These are phyloP conservation scores for Eumeta japonica DNA, from an alignment of 1,140 invertebrate species.

Conservation along the genomic window DNA sequence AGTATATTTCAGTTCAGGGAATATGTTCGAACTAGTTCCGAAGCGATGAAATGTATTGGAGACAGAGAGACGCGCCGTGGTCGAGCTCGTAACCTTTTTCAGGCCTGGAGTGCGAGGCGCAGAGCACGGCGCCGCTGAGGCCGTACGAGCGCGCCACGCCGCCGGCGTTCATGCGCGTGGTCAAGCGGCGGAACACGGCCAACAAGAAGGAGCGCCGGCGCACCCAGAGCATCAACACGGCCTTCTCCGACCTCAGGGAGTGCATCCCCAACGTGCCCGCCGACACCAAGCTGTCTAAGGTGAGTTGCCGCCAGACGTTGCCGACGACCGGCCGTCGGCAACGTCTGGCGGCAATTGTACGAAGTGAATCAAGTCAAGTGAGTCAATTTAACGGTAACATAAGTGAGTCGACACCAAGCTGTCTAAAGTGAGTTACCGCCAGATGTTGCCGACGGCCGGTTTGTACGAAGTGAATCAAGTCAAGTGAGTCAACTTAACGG, in stretches of 20 bases:
- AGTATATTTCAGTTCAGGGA: no score
- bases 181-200: conserved; percentile 75
- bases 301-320: no score
- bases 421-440: conserved; percentile 66
- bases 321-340: no score
- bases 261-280: conserved; percentile 95
- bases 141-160: conserved; percentile 31
- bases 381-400: no score
- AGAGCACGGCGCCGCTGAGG: conserved; percentile 26
- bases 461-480: no score
- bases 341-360: no score
- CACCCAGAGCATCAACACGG: conserved; percentile 93
- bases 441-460: no score
- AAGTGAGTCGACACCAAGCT: conserved; percentile 95
- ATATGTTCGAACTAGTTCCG: no score
- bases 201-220: conserved; percentile 92
- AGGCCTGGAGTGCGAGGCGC: conserved; percentile 42
- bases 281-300: conserved; percentile 91
- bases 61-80: neutral
- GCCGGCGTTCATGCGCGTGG: conserved; percentile 60
- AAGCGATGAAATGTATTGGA: no score
- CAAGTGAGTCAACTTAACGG: no score
- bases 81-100: conserved; percentile 1
- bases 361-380: no score
- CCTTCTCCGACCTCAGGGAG: conserved; percentile 86